A percentile compares a stretch with the other conserved stretches of the same genome.
phyloP scores from a whole-genome alignment of 2,113 vertebrate genomes.

The Copsychus sechellarum region DNA sequence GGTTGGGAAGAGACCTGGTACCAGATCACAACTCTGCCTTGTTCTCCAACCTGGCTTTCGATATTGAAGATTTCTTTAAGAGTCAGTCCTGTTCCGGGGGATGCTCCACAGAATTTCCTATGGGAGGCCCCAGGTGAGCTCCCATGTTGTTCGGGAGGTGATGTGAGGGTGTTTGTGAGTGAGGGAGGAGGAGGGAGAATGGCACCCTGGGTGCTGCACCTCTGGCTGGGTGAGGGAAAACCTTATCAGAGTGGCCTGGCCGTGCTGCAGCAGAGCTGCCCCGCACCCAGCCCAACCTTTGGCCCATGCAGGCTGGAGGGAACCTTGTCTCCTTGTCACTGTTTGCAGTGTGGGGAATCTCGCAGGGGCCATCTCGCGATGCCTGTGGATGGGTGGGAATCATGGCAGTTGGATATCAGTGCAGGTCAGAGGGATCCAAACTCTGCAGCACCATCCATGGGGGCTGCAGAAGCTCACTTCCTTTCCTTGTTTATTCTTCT shows the following conservation, averaged over 20 bases:
- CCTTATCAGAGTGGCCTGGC: constrained; percentile 13
- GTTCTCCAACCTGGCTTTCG: neutral
- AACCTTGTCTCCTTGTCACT: neutral
- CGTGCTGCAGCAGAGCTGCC: neutral
- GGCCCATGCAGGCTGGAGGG: neutral
- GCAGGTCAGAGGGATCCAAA: neutral
- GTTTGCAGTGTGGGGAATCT: neutral
- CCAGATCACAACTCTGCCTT: neutral
- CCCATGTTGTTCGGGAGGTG: rapidly evolving
- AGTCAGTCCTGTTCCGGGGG: rapidly evolving
- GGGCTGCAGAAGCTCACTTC: neutral
- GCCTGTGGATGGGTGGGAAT: neutral
- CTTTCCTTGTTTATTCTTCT: neutral
- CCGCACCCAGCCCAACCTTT: constrained; percentile 21
- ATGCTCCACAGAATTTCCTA: neutral
- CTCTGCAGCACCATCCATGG: rapidly evolving
- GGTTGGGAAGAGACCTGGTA: neutral
- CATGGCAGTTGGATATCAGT: neutral
- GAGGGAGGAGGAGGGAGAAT: neutral
- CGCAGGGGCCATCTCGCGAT: neutral
- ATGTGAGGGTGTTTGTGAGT: neutral
- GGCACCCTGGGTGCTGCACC: neutral
- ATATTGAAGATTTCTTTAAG: neutral
- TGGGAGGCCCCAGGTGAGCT: rapidly evolving
- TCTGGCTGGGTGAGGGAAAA: neutral